Conservation (phyloP, 2,888 invertebrate species). For the Tridacna crocea region DNA sequence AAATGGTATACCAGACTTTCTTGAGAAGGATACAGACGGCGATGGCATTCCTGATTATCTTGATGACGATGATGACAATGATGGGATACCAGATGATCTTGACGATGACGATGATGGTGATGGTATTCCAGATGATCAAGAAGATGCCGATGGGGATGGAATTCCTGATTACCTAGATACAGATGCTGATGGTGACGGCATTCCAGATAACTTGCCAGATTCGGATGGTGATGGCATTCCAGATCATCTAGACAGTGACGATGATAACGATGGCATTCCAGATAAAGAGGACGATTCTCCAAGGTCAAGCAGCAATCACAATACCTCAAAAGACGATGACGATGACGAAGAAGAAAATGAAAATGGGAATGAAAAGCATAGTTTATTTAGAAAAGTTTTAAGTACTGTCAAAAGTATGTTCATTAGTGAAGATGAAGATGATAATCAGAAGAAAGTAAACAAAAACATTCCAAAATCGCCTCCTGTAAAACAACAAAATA, state of each 20-base stretch:
- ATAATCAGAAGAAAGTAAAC: slow-evolving; percentile 45
- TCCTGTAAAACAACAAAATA: slow-evolving; percentile 29
- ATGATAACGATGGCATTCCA: slow-evolving; percentile 68
- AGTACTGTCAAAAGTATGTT: slow-evolving; percentile 68
- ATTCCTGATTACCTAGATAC: slow-evolving; percentile 74
- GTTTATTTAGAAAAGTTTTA: slow-evolving; percentile 67
- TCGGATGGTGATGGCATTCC: slow-evolving; percentile 80
- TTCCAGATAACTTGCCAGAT: slow-evolving; percentile 74
- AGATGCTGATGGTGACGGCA: slow-evolving; percentile 78
- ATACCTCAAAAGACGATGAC: slow-evolving; percentile 25
- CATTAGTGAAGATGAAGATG: slow-evolving; percentile 58
- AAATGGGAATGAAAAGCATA: slow-evolving; percentile 29
- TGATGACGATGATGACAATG: slow-evolving; percentile 73
- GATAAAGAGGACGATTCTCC: slow-evolving; percentile 20
- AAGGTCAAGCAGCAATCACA: not conserved
- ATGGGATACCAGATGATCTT: slow-evolving; percentile 72
- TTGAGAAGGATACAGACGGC: slow-evolving; percentile 67
- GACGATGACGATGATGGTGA: slow-evolving; percentile 72
- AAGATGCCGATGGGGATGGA: slow-evolving; percentile 77
- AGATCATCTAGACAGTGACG: slow-evolving; percentile 68
- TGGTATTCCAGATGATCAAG: slow-evolving; percentile 73
- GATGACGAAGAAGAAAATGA: slow-evolving; percentile 33
- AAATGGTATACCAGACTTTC: slow-evolving; percentile 78
- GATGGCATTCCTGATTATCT: slow-evolving; percentile 74
- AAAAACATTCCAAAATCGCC: slow-evolving; percentile 63